These are phyloP conservation scores for Julus scanicus DNA, from an alignment of 2,888 invertebrate genomes.

Conservation along the genomic window DNA sequence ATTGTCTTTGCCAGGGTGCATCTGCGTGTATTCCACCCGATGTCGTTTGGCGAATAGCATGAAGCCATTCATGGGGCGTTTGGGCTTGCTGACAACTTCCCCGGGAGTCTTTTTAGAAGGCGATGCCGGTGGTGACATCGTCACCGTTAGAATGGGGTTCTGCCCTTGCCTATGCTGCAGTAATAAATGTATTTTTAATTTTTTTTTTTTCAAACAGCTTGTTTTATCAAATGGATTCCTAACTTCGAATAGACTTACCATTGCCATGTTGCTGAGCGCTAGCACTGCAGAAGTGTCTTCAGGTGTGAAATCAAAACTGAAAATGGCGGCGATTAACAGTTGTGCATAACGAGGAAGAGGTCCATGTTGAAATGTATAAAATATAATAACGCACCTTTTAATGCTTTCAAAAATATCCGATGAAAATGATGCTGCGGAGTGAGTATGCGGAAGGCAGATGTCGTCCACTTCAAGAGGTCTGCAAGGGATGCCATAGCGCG, in stretches of 20 bases:
- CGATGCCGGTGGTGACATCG: slow-evolving; percentile 63
- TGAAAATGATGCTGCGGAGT: slow-evolving; percentile 62
- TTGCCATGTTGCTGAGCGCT: slow-evolving; percentile 58
- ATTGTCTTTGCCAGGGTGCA: slow-evolving; percentile 70
- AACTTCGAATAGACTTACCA: slow-evolving; percentile 37
- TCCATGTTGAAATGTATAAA: not conserved
- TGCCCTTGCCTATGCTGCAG: slow-evolving; percentile 46
- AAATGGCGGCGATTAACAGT: not conserved
- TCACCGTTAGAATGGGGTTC: slow-evolving; percentile 62
- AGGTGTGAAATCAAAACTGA: slow-evolving; percentile 57
- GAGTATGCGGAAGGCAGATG: slow-evolving; percentile 65
- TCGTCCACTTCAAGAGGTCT: slow-evolving; percentile 65
- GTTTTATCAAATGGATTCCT: not conserved
- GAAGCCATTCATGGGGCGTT: slow-evolving; percentile 71
- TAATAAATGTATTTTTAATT: not conserved
- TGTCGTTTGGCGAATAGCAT: slow-evolving; percentile 70
- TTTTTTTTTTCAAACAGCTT: not conserved
- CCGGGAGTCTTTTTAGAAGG: slow-evolving; percentile 61
- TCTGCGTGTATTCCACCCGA: slow-evolving; percentile 68
- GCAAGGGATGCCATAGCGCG: slow-evolving; percentile 67
- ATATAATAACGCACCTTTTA: slow-evolving; percentile 57
- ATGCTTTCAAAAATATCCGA: slow-evolving; percentile 62
- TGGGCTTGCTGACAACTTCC: slow-evolving; percentile 63
- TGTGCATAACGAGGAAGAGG: not conserved
- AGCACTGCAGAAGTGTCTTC: slow-evolving; percentile 58